Percentiles rank a stretch among this genome's conserved stretches.
Evolutionary conservation across 2,888 invertebrate genomes (phyloP).

Genomic region (Myopa tessellatipennis): DNA sequence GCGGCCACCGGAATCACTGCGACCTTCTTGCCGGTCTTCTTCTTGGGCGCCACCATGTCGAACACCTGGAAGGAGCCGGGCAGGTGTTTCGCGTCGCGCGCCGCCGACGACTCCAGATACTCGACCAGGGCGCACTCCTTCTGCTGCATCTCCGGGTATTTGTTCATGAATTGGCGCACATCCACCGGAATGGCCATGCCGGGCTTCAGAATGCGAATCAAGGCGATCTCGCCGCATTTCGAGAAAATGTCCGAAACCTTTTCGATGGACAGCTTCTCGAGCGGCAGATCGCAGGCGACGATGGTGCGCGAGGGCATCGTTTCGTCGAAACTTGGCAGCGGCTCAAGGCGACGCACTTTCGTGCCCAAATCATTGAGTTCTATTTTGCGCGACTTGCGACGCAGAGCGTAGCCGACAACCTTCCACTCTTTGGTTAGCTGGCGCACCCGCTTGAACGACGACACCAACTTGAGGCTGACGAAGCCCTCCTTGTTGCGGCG

Average conservation of each 20-base stretch:
- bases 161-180: constrained; percentile 89
- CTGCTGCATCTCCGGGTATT: constrained; percentile 88
- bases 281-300: constrained; percentile 86
- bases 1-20: constrained; percentile 65
- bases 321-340: constrained; percentile 90
- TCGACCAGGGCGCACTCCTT: constrained; percentile 91
- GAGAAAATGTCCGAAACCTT: constrained; percentile 91
- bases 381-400: constrained; percentile 79
- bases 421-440: constrained; percentile 95
- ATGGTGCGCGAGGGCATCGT: constrained; percentile 93
- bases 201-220: constrained; percentile 87
- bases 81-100: constrained; percentile 82
- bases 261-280: constrained; percentile 87
- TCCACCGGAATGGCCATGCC: constrained; percentile 92
- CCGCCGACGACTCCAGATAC: constrained; percentile 88
- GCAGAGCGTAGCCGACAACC: constrained; percentile 87
- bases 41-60: constrained; percentile 83
- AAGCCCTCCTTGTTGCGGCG: constrained; percentile 95
- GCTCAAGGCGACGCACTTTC: constrained; percentile 85
- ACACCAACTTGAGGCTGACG: constrained; percentile 93
- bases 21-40: constrained; percentile 77
- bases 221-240: constrained; percentile 88
- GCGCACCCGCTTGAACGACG: constrained; percentile 94
- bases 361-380: constrained; percentile 92
- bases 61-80: constrained; percentile 76